Base-by-base conservation (phyloP, 2,888 invertebrate genomes). In the Cerastoderma edule region DNA sequence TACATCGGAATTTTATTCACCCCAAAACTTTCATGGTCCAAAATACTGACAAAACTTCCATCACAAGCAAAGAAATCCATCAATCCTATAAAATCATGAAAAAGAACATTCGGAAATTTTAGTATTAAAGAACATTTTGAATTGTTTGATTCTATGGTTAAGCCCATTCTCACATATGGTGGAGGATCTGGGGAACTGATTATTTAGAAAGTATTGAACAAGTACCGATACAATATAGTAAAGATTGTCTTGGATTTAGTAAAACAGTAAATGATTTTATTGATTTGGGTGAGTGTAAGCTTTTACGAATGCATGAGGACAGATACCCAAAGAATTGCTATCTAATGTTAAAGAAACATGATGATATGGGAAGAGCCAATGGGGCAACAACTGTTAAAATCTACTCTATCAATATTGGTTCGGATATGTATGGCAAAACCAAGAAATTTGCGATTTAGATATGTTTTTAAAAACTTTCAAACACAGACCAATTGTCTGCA, bases 81-180 rank as follows among this genome's bases (percentile, higher is more conserved):
- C n/a, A n/a, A n/a, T n/a, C n/a, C n/a, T n/a, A n/a, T n/a, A n/a
- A n/a, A n/a, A n/a, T n/a, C n/a, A n/a, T n/a, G n/a, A n/a, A n/a
- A n/a, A n/a, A n/a, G n/a, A n/a, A n/a, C n/a, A n/a, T n/a, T n/a
- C n/a, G n/a, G n/a, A n/a, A n/a, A n/a, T n/a, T n/a, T n/a, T n/a
- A n/a, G n/a, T 28, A 22, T n/a, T n/a, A n/a, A n/a, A n/a, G n/a
- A n/a, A n/a, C n/a, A n/a, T n/a, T n/a, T n/a, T n/a, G n/a, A n/a
- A n/a, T 54, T 67, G n/a, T n/a, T n/a, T n/a, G 67, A 67, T 56
- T 54, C 67, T 19, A 67, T 67, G 54, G 67, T 67, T 1, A 54
- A 53, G 44, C 67, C 67, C 27, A 5, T 53, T 24, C 27, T 53
- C n/a, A n/a, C n/a, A n/a, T 53, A 4, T 5, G 10, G 50, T 6